phyloP scores from a whole-genome alignment of 2,888 invertebrate genomes.

The Apotomis capreana region DNA sequence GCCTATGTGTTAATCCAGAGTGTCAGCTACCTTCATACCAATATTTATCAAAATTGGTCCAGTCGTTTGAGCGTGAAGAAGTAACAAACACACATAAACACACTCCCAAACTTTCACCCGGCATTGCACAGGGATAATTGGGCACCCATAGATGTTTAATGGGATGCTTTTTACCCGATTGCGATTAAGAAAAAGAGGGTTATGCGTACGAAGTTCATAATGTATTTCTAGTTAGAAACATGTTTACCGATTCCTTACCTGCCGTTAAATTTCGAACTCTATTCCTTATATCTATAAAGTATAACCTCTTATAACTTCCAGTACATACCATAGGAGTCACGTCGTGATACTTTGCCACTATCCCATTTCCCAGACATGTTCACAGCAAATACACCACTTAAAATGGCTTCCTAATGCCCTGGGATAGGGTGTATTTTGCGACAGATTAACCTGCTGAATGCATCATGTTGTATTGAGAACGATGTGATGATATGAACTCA shows the following conservation, averaged over 20 bases:
- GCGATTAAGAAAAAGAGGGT: too few relatives aligned
- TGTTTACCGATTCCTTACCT: not conserved
- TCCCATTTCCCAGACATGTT: slow-evolving; percentile 36
- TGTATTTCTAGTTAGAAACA: not conserved
- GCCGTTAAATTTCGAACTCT: slow-evolving; percentile 6
- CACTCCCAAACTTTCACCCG: too few relatives aligned
- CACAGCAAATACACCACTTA: not conserved
- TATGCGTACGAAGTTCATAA: too few relatives aligned
- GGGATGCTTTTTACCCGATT: too few relatives aligned
- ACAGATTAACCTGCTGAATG: not conserved
- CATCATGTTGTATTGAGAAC: not conserved
- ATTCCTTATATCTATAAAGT: not conserved
- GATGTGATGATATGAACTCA: too few relatives aligned
- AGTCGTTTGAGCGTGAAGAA: too few relatives aligned
- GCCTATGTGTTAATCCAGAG: too few relatives aligned
- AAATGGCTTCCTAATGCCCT: not conserved
- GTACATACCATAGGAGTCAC: slow-evolving; percentile 22
- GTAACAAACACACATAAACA: too few relatives aligned
- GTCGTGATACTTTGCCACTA: slow-evolving; percentile 33
- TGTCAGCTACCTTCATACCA: too few relatives aligned
- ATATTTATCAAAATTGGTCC: too few relatives aligned
- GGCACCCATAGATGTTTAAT: too few relatives aligned
- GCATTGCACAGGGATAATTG: too few relatives aligned
- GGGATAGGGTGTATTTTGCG: not conserved
- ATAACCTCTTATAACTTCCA: not conserved